Evolutionary conservation across 2,888 invertebrate genomes (phyloP).

Genomic region (Corythucha ciliata): DNA sequence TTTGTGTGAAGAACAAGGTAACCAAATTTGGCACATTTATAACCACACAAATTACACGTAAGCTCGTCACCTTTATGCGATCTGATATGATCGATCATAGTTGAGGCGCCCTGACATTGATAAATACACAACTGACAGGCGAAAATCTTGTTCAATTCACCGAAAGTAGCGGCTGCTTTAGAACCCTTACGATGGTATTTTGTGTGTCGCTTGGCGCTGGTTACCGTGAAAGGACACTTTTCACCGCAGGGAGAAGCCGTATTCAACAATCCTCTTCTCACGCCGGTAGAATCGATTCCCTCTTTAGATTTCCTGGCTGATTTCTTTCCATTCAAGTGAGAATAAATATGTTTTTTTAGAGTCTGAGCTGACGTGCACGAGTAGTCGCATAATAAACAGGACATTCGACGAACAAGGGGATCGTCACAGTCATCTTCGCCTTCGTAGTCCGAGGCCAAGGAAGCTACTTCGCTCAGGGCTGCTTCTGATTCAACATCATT

Average conservation of each 20-base stretch:
- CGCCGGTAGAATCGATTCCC: background rate
- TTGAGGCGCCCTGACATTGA: constrained; percentile 5
- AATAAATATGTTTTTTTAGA: constrained; percentile 14
- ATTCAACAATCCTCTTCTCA: no score
- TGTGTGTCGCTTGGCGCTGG: background rate
- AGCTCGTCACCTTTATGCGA: constrained; percentile 21
- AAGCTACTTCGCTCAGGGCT: no score
- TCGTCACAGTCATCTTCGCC: no score
- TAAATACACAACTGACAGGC: constrained; percentile 16
- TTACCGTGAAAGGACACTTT: background rate
- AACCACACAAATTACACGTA: constrained; percentile 22
- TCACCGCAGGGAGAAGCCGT: constrained; percentile 6
- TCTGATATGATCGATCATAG: constrained; percentile 18
- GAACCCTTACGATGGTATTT: background rate
- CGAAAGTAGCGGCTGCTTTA: background rate
- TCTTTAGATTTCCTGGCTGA: constrained; percentile 4
- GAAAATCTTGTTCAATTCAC: constrained; percentile 4
- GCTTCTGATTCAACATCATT: no score
- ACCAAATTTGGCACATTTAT: constrained; percentile 20
- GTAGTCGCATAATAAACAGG: constrained; percentile 18
- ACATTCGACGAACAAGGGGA: no score
- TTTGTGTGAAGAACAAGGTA: constrained; percentile 19
- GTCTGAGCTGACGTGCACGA: constrained; percentile 13
- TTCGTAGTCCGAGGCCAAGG: no score
- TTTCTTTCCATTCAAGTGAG: constrained; percentile 18